Evolutionary conservation across 2,888 invertebrate genomes (phyloP).

Genomic region (Callinectes sapidus): DNA sequence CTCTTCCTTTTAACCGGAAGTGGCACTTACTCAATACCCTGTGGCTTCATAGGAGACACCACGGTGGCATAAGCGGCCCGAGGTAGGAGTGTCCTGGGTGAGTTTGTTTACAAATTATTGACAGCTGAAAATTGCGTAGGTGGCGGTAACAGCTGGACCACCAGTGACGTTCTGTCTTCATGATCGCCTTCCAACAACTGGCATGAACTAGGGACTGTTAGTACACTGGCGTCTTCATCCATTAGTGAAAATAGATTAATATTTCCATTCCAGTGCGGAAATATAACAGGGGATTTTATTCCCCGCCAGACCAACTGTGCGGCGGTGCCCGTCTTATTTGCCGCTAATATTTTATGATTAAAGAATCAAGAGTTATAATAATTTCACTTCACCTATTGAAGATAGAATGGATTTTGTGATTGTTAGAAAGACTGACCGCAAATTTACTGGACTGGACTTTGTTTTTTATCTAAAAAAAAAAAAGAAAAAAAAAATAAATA

Average conservation of each 20-base stretch:
- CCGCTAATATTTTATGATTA: background rate
- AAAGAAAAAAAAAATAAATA: too few species aligned
- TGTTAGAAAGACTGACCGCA: background rate
- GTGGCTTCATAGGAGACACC: background rate
- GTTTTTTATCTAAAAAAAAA: too few species aligned
- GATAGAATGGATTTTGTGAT: background rate
- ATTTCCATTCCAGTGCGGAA: background rate
- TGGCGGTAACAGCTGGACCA: conserved; percentile 29
- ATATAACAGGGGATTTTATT: background rate
- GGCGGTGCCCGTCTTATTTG: background rate
- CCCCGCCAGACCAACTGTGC: background rate
- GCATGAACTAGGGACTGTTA: background rate
- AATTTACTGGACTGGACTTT: too few species aligned
- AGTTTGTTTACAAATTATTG: conserved; percentile 66
- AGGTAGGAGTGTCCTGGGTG: background rate
- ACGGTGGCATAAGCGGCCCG: background rate
- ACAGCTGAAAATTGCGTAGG: conserved; percentile 67
- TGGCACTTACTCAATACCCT: background rate
- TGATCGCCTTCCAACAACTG: background rate
- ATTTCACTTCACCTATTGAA: background rate
- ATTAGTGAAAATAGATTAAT: background rate
- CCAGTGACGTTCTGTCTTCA: background rate
- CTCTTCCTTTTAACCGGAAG: background rate
- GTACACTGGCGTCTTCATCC: background rate
- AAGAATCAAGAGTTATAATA: background rate